Evolutionary conservation across 2,888 invertebrate species (phyloP).

Genomic region (Sarcophaga rosellei): DNA sequence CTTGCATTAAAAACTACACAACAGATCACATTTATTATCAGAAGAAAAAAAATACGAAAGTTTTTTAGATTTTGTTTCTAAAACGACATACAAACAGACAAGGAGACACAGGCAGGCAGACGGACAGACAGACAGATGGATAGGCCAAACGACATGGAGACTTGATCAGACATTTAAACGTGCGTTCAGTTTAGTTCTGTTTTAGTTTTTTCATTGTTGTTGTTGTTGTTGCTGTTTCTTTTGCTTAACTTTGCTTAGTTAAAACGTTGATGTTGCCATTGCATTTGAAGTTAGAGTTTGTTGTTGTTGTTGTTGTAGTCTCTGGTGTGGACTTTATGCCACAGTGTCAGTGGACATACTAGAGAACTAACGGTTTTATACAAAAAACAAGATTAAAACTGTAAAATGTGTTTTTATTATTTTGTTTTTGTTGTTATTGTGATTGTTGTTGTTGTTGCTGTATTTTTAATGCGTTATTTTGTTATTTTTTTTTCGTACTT

Average conservation of each 20-base stretch:
- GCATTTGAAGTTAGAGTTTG: neutral
- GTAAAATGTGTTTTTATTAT: conserved; percentile 62
- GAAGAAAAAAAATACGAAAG: neutral
- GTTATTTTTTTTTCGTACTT: neutral
- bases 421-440: conserved; percentile 1
- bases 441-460: neutral
- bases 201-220: neutral
- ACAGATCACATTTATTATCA: conserved; percentile 46
- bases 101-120: neutral
- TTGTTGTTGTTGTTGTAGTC: conserved; percentile 21
- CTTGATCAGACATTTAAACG: conserved; percentile 21
- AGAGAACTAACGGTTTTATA: conserved; percentile 58
- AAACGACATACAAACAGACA: neutral
- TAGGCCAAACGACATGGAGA: neutral
- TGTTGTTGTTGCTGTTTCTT: neutral
- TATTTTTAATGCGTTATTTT: conserved; percentile 39
- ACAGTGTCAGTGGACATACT: conserved; percentile 60
- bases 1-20: conserved; percentile 66
- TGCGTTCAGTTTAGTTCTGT: conserved; percentile 33
- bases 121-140: conserved; percentile 4
- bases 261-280: neutral
- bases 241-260: conserved; percentile 5
- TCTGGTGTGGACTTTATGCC: conserved; percentile 34
- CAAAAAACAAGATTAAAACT: conserved; percentile 68
- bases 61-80: conserved; percentile 15